Base-by-base conservation (phyloP, 2,797 vertebrate species). In the Gila robusta region DNA sequence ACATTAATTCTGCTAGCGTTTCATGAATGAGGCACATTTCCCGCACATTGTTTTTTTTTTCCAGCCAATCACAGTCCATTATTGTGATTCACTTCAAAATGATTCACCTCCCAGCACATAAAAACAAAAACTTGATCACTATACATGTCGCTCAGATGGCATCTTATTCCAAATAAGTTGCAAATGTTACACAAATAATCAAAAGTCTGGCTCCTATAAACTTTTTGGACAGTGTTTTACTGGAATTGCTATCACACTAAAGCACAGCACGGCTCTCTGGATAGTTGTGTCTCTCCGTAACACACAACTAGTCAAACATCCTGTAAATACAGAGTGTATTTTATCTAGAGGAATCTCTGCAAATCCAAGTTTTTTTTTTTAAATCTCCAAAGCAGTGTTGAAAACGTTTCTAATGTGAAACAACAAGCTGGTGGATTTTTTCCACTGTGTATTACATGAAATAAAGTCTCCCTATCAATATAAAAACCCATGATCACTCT, bases 391-490 rank as follows among this genome's bases (percentile, higher is more conserved):
- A 66, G 78, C 10, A 79, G 37, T 47, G 39, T 67, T 28, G 21
- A n/a, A 81, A 81, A 71, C 16, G 10, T 81, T 71, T 81, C 80
- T 52, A 81, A n/a, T 71, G 66, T 81, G 47, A 81, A 81, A 41
- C 47, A 80, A 67, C 79, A 70, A 81, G 35, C 66, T 71, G 44
- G 6, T 52, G 6, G 23, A 32, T 16, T 35, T 80, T 23, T 80
- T 67, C 56, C n/a, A 64, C 37, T 64, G 8, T 28, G 17, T 28
- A 79, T 26, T 64, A 64, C 37, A 62, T 59, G 37, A 79, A 19
- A 41, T 67, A 47, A 47, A 80, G 62, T 16, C 44, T 66, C 39
- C 5, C 70, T 28, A 23, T 81, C 79, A 49, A 35, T 81, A 23
- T 67, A 71, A 70, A 70, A 39, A n/a, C 16, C 23, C 11, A 69